Percentiles rank a stretch among this genome's conserved stretches.
These are phyloP conservation scores for Cryptocephalus primarius DNA, from an alignment of 2,888 invertebrate genomes.

Conservation along the genomic window DNA sequence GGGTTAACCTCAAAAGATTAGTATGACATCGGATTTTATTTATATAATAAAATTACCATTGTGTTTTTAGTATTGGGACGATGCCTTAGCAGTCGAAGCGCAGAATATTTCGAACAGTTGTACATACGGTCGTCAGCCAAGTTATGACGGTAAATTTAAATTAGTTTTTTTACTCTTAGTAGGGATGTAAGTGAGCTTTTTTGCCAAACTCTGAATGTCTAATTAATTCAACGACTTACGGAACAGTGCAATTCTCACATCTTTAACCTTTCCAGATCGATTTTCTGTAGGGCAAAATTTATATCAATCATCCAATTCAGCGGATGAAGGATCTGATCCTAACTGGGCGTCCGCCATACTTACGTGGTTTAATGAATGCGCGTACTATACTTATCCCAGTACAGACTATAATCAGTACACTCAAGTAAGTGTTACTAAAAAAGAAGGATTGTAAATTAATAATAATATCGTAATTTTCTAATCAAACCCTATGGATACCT, in stretches of 20 bases:
- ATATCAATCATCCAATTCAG: conserved; percentile 8
- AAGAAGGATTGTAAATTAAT: too few relatives aligned
- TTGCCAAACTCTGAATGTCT: too few relatives aligned
- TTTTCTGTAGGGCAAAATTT: conserved; percentile 21
- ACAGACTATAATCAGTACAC: conserved; percentile 13
- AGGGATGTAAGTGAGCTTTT: too few relatives aligned
- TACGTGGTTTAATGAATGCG: conserved; percentile 13
- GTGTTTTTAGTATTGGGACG: conserved; percentile 1
- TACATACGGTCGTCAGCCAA: too few relatives aligned
- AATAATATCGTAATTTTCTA: neutral
- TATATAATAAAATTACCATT: neutral
- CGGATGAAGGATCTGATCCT: neutral
- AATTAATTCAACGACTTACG: too few relatives aligned
- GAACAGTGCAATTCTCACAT: too few relatives aligned
- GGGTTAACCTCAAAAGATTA: conserved; percentile 14
- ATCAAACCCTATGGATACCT: too few relatives aligned
- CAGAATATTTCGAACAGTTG: too few relatives aligned
- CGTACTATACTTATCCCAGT: conserved; percentile 9
- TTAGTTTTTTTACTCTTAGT: too few relatives aligned
- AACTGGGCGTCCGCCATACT: conserved; percentile 11
- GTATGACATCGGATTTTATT: conserved; percentile 11
- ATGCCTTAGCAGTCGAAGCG: too few relatives aligned
- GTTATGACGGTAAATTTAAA: conserved; percentile 4
- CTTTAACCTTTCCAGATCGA: conserved; percentile 10
- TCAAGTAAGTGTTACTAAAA: conserved; percentile 9